phyloP scores from a whole-genome alignment of 2,797 vertebrate genomes.

The Pangasius krempfi region DNA sequence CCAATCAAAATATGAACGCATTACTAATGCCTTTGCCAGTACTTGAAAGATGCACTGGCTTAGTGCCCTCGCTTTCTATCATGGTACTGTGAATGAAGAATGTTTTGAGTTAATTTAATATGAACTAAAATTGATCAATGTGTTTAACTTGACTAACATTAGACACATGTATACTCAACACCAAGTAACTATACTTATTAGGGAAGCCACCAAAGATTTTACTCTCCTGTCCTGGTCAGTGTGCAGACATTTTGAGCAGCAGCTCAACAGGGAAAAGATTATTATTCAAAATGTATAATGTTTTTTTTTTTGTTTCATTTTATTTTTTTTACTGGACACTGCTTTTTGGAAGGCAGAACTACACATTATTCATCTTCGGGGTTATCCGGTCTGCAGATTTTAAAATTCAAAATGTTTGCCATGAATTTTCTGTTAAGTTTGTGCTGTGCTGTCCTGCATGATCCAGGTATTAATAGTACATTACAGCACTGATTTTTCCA shows the following conservation, averaged over 20 bases:
- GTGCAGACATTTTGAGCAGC: neutral
- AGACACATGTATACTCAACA: neutral
- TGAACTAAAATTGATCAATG: neutral
- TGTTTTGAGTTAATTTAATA: neutral
- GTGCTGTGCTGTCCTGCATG: no score
- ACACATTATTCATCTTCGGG: neutral
- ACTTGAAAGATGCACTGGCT: neutral
- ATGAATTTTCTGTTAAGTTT: no score
- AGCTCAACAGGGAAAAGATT: neutral
- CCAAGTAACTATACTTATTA: constrained; percentile 4
- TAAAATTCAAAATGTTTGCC: no score
- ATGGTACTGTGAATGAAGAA: neutral
- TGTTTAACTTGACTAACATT: neutral
- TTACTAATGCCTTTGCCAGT: neutral
- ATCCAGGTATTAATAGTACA: neutral
- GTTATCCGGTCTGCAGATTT: no score
- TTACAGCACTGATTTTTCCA: neutral
- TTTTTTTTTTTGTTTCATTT: neutral
- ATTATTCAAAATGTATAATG: neutral
- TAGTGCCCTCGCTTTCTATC: neutral
- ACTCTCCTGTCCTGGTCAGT: neutral
- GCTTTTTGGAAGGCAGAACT: neutral
- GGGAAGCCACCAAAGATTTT: neutral
- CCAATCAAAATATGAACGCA: neutral
- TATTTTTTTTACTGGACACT: neutral